Evolutionary conservation across 2,797 vertebrate genomes (phyloP).

Genomic region (Balearica regulorum): DNA sequence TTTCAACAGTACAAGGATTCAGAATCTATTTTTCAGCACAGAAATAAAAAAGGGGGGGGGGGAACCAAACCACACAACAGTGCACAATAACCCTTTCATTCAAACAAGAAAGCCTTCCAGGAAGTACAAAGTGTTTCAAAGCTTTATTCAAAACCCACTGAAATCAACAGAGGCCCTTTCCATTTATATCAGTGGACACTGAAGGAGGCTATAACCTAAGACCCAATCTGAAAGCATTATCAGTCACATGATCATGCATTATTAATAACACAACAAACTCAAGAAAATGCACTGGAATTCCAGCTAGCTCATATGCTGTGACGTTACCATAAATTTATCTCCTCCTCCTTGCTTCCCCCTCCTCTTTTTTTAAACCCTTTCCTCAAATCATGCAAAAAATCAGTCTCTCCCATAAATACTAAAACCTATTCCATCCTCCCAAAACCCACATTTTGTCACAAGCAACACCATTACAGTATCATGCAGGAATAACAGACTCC

Average conservation of each 20-base stretch:
- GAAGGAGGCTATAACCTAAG: background rate
- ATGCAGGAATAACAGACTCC: background rate
- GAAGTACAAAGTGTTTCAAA: slow-evolving; percentile 21
- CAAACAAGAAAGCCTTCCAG: slow-evolving; percentile 11
- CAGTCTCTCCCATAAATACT: background rate
- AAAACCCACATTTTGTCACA: background rate
- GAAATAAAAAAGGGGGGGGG: background rate
- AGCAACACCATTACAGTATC: background rate
- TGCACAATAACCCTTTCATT: slow-evolving; percentile 53
- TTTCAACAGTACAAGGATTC: slow-evolving; percentile 4
- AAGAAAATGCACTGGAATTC: background rate
- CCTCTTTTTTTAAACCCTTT: background rate
- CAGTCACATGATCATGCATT: background rate
- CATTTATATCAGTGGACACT: background rate
- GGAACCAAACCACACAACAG: background rate
- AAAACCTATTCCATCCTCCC: background rate
- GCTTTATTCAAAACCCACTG: background rate
- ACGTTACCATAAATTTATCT: background rate
- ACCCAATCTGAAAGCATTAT: background rate
- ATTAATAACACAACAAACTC: slow-evolving; percentile 30
- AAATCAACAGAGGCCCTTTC: background rate
- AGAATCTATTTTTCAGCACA: slow-evolving; percentile 47
- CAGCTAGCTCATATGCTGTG: background rate
- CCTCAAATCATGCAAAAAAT: background rate
- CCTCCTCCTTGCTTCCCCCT: background rate